Conservation (phyloP, 1,140 invertebrate genomes). For the Caerostris darwini region DNA sequence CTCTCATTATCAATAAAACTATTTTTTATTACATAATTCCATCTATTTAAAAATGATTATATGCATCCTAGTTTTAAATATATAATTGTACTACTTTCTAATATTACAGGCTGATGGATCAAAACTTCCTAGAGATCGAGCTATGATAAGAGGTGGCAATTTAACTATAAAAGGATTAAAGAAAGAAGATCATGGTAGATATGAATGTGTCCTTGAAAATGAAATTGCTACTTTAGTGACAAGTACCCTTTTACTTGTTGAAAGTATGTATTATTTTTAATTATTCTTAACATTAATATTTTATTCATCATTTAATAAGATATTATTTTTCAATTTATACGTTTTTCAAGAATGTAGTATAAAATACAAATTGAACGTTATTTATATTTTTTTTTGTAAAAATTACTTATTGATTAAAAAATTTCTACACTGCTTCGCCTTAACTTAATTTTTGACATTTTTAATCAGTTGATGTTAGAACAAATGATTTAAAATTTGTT, state of each 20-base stretch:
- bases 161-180: constrained; percentile 94
- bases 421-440: no score
- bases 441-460: no score
- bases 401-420: no score
- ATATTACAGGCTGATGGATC: constrained; percentile 88
- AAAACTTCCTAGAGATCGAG: constrained; percentile 89
- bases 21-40: no score
- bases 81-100: neutral
- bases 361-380: no score
- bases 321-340: neutral
- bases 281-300: neutral
- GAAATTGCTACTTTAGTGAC: constrained; percentile 96
- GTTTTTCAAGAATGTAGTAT: neutral
- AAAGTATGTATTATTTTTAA: constrained; percentile 83
- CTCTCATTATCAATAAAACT: no score
- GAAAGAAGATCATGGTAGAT: constrained; percentile 95
- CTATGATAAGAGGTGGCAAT: constrained; percentile 91
- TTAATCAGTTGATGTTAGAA: no score
- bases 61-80: no score
- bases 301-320: neutral
- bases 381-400: no score
- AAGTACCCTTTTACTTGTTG: constrained; percentile 94
- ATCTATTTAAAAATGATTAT: no score
- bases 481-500: no score
- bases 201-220: constrained; percentile 96